Evolutionary conservation across 2,797 vertebrate species (phyloP), one percentile per base, ranked within the genome.

Genomic region (Okamejei kenojei): DNA sequence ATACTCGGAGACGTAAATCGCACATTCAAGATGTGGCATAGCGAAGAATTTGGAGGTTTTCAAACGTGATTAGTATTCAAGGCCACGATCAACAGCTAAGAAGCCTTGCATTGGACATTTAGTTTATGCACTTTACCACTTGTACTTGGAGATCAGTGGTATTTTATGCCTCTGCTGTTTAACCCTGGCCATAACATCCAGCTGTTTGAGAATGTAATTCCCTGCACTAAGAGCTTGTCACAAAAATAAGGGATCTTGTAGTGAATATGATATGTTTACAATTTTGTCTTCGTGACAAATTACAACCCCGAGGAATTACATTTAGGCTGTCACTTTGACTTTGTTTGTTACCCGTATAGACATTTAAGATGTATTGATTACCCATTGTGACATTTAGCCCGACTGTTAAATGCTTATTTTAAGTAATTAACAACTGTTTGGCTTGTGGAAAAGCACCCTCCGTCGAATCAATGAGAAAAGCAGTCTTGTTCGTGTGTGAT

Each of bases 341-440:
- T 88, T 88, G 23, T 84, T 84, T 84, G 68, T 92, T 74, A 58
- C 90, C 71, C 71, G 90, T 58, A 74, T 92, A 76, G 71, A 92
- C 71, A 92, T 92, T 92, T 92, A 92, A 76, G 71, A 92, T 92
- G 90, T 76, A 92, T 92, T 92, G 90, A 92, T 92, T 92, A 92
- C 68, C 71, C 76, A 74, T 92, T 15, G 68, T 92, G 90, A 92
- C 90, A 71, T 92, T 92, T 92, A 45, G 32, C 90, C 90, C 23
- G 90, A 92, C 90, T 92, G 71, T 92, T 92, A 92, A 92, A 92
- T 29, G 90, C 90, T 92, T 92, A 76, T 76, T 92, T 92, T 92
- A 92, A 92, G 90, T 92, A 92, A 92, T 92, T 76, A 92, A 71
- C 71, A 76, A 92, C 38, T 63, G 90, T 92, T 92, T 76, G 38